These are phyloP conservation scores for Vanessa atalanta DNA, from an alignment of 1,140 invertebrate species.

Conservation along the genomic window DNA sequence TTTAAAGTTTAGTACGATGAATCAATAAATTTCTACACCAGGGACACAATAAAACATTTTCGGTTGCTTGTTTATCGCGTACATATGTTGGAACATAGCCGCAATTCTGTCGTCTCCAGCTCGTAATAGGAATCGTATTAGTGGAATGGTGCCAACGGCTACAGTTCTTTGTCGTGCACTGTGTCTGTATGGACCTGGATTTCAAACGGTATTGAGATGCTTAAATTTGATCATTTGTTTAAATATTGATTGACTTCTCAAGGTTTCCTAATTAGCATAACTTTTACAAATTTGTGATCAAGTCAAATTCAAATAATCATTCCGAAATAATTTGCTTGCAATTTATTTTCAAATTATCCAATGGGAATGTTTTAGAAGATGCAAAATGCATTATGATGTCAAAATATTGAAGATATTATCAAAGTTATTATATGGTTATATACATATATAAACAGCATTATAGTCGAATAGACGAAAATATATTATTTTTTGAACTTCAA, in stretches of 20 bases:
- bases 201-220: not conserved
- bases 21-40: not conserved
- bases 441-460: too few relatives aligned
- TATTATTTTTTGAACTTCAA: too few relatives aligned
- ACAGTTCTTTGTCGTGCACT: constrained; percentile 23
- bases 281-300: too few relatives aligned
- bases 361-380: too few relatives aligned
- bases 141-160: constrained; percentile 46
- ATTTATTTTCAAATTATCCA: too few relatives aligned
- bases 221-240: not conserved
- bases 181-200: not conserved
- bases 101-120: constrained; percentile 32
- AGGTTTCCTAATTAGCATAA: too few relatives aligned
- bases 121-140: constrained; percentile 49
- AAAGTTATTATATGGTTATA: too few relatives aligned
- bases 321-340: too few relatives aligned
- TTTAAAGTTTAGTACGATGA: not conserved
- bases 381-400: too few relatives aligned
- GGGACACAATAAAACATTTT: constrained; percentile 19
- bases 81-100: constrained; percentile 30
- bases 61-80: constrained; percentile 21
- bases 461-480: too few relatives aligned
- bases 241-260: not conserved
- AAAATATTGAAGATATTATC: too few relatives aligned
- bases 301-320: too few relatives aligned